Evolutionary conservation across 2,888 invertebrate species (phyloP).

Genomic region (Exephanes ischioxanthus): DNA sequence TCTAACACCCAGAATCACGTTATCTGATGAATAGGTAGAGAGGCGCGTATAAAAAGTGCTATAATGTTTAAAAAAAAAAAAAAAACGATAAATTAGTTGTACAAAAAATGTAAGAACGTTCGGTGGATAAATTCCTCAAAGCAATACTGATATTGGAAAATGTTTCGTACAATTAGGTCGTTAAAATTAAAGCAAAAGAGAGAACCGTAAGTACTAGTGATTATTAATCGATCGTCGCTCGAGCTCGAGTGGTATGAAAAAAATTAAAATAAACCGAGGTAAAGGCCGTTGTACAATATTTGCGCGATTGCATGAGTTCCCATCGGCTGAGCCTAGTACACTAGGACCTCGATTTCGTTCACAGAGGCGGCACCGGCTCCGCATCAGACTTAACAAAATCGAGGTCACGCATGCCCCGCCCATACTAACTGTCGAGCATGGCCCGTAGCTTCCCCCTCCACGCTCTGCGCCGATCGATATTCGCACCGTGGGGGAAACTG

Average conservation of each 20-base stretch:
- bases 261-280: background rate
- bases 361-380: no score
- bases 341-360: no score
- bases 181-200: constrained; percentile 47
- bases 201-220: constrained; percentile 37
- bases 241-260: constrained; percentile 1
- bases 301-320: constrained; percentile 25
- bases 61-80: constrained; percentile 24
- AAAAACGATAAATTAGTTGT: constrained; percentile 39
- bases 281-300: constrained; percentile 29
- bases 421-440: no score
- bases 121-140: constrained; percentile 44
- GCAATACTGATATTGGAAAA: constrained; percentile 58
- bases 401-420: no score
- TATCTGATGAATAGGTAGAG: background rate
- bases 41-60: constrained; percentile 26
- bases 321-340: constrained; percentile 11
- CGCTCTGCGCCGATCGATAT: no score
- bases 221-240: background rate
- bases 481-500: no score
- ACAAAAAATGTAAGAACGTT: constrained; percentile 38
- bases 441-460: no score
- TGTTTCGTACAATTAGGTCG: background rate
- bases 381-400: no score
- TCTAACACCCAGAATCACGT: background rate